These are phyloP conservation scores for Lithophane semibrunnea DNA, from an alignment of 2,888 invertebrate genomes.

Conservation along the genomic window DNA sequence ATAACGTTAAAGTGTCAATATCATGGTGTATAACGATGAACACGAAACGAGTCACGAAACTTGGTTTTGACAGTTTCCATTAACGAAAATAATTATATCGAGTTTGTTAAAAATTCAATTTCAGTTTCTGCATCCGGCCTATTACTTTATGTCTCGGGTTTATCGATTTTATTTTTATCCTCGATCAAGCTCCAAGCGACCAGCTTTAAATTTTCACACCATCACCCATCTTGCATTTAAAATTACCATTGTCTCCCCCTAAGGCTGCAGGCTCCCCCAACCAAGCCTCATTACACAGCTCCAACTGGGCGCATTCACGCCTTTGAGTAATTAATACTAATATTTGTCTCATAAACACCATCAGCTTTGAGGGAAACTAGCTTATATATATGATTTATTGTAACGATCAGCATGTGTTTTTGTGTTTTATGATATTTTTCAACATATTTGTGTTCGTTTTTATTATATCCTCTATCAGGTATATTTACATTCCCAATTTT, in stretches of 20 bases:
- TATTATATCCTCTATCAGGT: not conserved
- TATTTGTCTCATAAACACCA: constrained; percentile 48
- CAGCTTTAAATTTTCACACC: constrained; percentile 52
- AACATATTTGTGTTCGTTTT: not conserved
- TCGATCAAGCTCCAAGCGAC: not conserved
- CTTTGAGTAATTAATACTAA: constrained; percentile 61
- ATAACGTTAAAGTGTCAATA: constrained; percentile 23
- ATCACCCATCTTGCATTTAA: constrained; percentile 35
- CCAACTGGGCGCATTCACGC: constrained; percentile 55
- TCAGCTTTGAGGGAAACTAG: constrained; percentile 24
- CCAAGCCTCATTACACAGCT: constrained; percentile 59
- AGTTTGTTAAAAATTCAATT: constrained; percentile 25
- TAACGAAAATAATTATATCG: constrained; percentile 36
- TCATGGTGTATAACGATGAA: constrained; percentile 4
- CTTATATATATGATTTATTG: not conserved
- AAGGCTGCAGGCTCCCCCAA: constrained; percentile 44
- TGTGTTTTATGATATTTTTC: not conserved
- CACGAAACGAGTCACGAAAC: no score
- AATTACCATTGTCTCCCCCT: constrained; percentile 56
- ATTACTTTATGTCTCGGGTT: not conserved
- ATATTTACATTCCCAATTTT: no score
- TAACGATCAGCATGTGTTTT: not conserved
- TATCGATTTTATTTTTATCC: constrained; percentile 1
- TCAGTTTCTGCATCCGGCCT: not conserved
- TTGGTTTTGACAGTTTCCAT: constrained; percentile 49